Conservation (phyloP, 2,797 vertebrate species). For the Synanceia verrucosa region DNA sequence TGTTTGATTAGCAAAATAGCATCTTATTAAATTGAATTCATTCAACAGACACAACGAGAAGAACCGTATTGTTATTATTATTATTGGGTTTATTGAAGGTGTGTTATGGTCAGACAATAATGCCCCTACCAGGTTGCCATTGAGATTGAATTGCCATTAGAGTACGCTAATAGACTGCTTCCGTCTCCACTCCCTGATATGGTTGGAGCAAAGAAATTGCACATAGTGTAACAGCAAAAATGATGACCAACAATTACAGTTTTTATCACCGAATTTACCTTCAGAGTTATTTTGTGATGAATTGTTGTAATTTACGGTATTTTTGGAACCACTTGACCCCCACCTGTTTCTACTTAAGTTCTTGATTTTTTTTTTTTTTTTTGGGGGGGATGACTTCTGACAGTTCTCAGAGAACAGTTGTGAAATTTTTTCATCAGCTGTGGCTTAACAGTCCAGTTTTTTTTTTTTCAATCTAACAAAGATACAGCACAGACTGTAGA, state of each 20-base stretch:
- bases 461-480: constrained; percentile 10
- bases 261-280: no score
- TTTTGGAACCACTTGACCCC: constrained; percentile 47
- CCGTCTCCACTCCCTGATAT: neutral
- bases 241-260: neutral
- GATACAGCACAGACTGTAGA: constrained; percentile 21
- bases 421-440: constrained; percentile 50
- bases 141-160: neutral
- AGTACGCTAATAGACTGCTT: neutral
- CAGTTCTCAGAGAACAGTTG: constrained; percentile 31
- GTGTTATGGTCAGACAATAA: neutral
- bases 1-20: neutral
- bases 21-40: neutral
- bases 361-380: constrained; percentile 57
- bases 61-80: neutral
- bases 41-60: neutral
- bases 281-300: constrained; percentile 33
- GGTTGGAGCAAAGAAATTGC: neutral
- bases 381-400: constrained; percentile 25
- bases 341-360: constrained; percentile 59
- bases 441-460: constrained; percentile 45
- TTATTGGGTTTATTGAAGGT: neutral
- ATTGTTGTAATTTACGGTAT: constrained; percentile 49
- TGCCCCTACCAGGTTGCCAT: neutral
- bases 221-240: neutral